Conservation (phyloP, 2,797 vertebrate species). For the Sarcophilus harrisii region DNA sequence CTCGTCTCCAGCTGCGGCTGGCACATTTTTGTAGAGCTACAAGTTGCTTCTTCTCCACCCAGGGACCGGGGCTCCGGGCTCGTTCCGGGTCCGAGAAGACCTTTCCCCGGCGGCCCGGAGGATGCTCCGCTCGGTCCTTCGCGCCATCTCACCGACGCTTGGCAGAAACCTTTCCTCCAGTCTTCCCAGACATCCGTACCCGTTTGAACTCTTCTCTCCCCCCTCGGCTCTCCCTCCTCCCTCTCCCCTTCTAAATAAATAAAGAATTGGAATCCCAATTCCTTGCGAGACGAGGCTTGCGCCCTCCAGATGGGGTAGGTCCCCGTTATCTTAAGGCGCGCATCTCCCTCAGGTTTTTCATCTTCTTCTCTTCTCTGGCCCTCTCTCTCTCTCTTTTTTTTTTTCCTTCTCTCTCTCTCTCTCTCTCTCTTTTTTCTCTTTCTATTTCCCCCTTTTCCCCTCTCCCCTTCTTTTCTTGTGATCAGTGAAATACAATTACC, state of each 20-base stretch:
- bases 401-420: slow-evolving; percentile 55
- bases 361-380: slow-evolving; percentile 58
- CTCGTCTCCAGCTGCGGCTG: slow-evolving; percentile 73
- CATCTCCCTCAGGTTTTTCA: slow-evolving; percentile 53
- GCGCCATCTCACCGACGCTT: slow-evolving; percentile 69
- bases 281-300: slow-evolving; percentile 3
- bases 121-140: slow-evolving; percentile 65
- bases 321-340: slow-evolving; percentile 25
- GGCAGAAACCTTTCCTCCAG: slow-evolving; percentile 53
- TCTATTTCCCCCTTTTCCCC: slow-evolving; percentile 55
- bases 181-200: slow-evolving; percentile 64
- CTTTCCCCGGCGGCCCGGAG: slow-evolving; percentile 66
- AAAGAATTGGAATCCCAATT: slow-evolving; percentile 45
- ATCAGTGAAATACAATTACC: slow-evolving; percentile 90
- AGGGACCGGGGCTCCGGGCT: slow-evolving; percentile 65
- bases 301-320: slow-evolving; percentile 53
- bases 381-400: slow-evolving; percentile 46
- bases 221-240: slow-evolving; percentile 3
- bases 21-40: slow-evolving; percentile 68
- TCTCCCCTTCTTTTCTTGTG: slow-evolving; percentile 83
- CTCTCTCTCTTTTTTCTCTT: slow-evolving; percentile 56
- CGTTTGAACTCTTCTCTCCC: slow-evolving; percentile 63
- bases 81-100: slow-evolving; percentile 67
- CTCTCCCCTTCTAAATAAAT: background rate
- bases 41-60: slow-evolving; percentile 80